Evolutionary conservation across 2,888 invertebrate species (phyloP), one percentile per base, ranked within the genome.

Genomic region (Drosophila hamatofila): DNA sequence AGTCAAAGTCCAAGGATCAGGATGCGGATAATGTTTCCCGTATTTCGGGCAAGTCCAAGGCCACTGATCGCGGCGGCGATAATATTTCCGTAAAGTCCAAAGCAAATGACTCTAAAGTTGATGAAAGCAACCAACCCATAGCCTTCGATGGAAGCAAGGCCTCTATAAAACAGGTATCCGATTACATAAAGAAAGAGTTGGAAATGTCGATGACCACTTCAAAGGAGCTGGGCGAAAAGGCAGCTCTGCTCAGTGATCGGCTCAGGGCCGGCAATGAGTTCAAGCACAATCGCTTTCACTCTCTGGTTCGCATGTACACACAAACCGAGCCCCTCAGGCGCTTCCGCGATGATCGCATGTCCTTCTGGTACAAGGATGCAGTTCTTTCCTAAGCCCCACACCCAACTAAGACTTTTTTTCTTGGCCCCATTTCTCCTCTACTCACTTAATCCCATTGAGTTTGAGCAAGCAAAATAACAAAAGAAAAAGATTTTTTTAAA

Each of bases 341-440:
- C 3, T 69, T 16, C 3, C 55, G 75, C 0, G 72, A 81, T 1
- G 72, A 88, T 72, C 88, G 84, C 11, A 84, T 84, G 81, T 21
- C 83, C 3, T 42, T 70, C 27, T 88, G 82, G 85, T 73, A 58
- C 42, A 83, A 70, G 60, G 75, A 84, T n/a, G 71, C 88, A 0
- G 71, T 83, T 3, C 83, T 84, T 4, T 83, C 88, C 30, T 84
- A 80, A n/a, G 6, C 4, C 2, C 8, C 37, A 39, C 9, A 2
- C 33, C 6, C 14, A 33, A 39, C 27, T n/a, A 2, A 9, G 6
- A 6, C 27, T 7, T 27, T 27, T 1, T 1, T 30, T 30, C 2
- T 8, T 8, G 7, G 7, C 27, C 27, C 27, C 27, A 27, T 27
- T 27, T 27, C 27, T 27, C 8, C 27, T 9, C 30, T 9, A 9